Base-by-base conservation (phyloP, 2,797 vertebrate species). In the Danio jaintianensis region DNA sequence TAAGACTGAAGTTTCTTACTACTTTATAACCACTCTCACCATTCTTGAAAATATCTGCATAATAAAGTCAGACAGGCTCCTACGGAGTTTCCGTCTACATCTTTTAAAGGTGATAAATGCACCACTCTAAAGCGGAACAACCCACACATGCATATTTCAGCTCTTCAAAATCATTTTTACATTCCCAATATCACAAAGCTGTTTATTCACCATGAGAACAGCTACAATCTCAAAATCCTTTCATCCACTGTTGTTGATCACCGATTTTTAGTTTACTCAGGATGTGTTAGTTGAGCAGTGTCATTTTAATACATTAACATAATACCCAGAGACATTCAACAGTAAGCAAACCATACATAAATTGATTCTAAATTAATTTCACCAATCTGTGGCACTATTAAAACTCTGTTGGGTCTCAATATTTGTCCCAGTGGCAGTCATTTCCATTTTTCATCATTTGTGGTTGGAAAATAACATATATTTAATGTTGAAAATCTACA, bases 141-240 rank as follows among this genome's bases (percentile, higher is more conserved):
- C 63, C 43, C 43, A 36, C 62, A 67, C 38, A 7, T 0, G 7
- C 50, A 58, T 40, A 68, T 38, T 47, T 68, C 18, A 13, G 66
- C 70, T 68, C 15, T 18, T 20, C 13, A 36, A 42, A 79, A 52
- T 18, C 20, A 59, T 6, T 0, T 18, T 22, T 45, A 48, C 15
- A 29, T 68, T 42, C 50, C 50, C 68, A 70, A 55, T 55, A 38
- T 38, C 56, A 61, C 22, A 75, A 45, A 83, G 82, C 61, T 29
- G 72, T 78, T 61, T 64, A 80, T 70, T 58, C 36, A 56, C 38
- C 50, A 47, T 48, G 42, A 15, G 42, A 58, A 67, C 52, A 15
- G 29, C 18, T 55, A 4, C 42, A 42, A 53, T 43, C 18, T 66
- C 40, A 67, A 66, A 76, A 64, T 64, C 12, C 18, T 64, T 42